Evolutionary conservation across 2,888 invertebrate genomes (phyloP), one percentile per base, ranked within the genome.

Genomic region (Suillia variegata): DNA sequence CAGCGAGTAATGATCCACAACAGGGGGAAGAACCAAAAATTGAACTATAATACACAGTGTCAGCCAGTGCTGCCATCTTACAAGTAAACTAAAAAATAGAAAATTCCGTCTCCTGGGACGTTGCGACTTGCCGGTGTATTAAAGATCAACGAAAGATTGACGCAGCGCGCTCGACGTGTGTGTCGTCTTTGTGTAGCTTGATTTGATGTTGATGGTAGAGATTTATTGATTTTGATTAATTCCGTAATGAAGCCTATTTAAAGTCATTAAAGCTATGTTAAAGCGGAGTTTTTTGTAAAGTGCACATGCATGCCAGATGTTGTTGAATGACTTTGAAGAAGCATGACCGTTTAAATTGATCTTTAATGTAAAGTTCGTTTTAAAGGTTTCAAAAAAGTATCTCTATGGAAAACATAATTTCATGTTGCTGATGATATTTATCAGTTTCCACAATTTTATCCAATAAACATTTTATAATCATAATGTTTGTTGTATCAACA

Each of bases 1-100:
- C 64, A 62, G 52, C 59, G 60, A 58, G 58, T 58, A 64, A 58
- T 60, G 62, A 57, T 64, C 60, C 53, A 54, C 58, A 61, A 59
- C 59, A 59, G 31, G 24, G n/a, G 8, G 38, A 38, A 4, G 10
- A 4, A 38, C n/a, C 13, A 38, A 4, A n/a, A n/a, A n/a, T n/a
- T n/a, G n/a, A n/a, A n/a, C n/a, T n/a, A n/a, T 4, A 13, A n/a
- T 8, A n/a, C 38, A 38, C 38, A 8, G 38, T 13, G 38, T 13
- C 38, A n/a, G 10, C n/a, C 38, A 38, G 38, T 38, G 26, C 26
- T 6, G 6, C 5, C 6, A 38, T 10, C n/a, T n/a, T 8, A 10
- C 5, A 38, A 38, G 38, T n/a, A 38, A 38, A 38, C 6, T 6
- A 26, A 26, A 26, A 26, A 26, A 26, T 10, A 26, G 26, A 26